Conservation (phyloP, 2,113 vertebrate genomes). For the Pterocles gutturalis region DNA sequence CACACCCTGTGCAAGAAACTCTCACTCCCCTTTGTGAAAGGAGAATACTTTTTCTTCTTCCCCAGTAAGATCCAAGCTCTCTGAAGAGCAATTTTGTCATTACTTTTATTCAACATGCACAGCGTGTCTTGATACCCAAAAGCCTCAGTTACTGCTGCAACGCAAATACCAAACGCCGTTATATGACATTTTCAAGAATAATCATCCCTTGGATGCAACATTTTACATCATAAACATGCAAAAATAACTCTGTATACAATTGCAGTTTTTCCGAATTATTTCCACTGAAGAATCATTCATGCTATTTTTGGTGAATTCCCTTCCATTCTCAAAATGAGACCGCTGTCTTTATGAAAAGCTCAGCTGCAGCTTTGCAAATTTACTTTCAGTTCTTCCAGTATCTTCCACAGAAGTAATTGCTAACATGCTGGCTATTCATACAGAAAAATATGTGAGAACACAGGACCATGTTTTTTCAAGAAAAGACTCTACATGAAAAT, state of each 20-base stretch:
- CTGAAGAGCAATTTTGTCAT: not conserved
- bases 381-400: not conserved
- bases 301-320: conserved; percentile 7
- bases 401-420: not conserved
- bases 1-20: not conserved
- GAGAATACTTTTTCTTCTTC: not conserved
- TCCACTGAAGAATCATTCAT: not conserved
- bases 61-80: not conserved
- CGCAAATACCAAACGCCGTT: not conserved
- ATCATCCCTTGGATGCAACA: not conserved
- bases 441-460: not conserved
- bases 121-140: not conserved
- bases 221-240: not conserved
- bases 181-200: not conserved
- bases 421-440: not conserved
- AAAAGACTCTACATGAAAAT: not conserved
- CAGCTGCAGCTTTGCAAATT: conserved; percentile 45
- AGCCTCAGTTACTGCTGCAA: not conserved
- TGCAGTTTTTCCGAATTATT: not conserved
- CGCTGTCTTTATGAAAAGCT: not conserved
- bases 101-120: not conserved
- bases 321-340: not conserved
- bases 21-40: not conserved
- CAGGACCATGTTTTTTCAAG: not conserved
- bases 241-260: conserved; percentile 10